Evolutionary conservation across 2,888 invertebrate species (phyloP).

Genomic region (Drosophila fulvimacula): DNA sequence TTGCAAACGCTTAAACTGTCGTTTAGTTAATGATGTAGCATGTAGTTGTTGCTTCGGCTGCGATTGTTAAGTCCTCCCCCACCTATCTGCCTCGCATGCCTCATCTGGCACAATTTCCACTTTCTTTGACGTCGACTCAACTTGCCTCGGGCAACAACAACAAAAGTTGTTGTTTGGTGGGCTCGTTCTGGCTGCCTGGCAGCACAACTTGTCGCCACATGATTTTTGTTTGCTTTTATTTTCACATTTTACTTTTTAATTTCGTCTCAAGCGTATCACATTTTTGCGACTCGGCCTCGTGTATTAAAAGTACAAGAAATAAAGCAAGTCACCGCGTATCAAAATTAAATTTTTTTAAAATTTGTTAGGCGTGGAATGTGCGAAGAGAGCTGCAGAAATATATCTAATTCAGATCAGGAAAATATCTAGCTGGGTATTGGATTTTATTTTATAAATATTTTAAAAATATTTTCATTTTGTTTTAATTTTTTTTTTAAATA

Average conservation of each 20-base stretch:
- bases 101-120: slow-evolving; percentile 63
- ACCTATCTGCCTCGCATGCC: slow-evolving; percentile 27
- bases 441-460: too few relatives aligned
- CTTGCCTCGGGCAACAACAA: slow-evolving; percentile 35
- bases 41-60: slow-evolving; percentile 56
- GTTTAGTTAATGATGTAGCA: slow-evolving; percentile 79
- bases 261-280: slow-evolving; percentile 33
- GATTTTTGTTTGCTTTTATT: slow-evolving; percentile 14
- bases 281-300: slow-evolving; percentile 18
- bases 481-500: too few relatives aligned
- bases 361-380: not conserved
- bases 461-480: not conserved
- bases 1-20: slow-evolving; percentile 74
- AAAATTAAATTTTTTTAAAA: not conserved
- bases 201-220: slow-evolving; percentile 25
- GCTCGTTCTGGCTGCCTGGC: slow-evolving; percentile 20
- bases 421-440: too few relatives aligned
- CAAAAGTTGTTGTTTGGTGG: slow-evolving; percentile 14
- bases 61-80: slow-evolving; percentile 31
- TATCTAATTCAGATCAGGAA: not conserved
- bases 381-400: not conserved
- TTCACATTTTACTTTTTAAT: slow-evolving; percentile 36
- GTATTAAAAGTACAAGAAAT: slow-evolving; percentile 31
- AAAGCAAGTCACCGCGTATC: slow-evolving; percentile 11
- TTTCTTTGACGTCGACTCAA: slow-evolving; percentile 53